Conservation (phyloP, 2,888 invertebrate genomes). For the Ophion costatus region DNA sequence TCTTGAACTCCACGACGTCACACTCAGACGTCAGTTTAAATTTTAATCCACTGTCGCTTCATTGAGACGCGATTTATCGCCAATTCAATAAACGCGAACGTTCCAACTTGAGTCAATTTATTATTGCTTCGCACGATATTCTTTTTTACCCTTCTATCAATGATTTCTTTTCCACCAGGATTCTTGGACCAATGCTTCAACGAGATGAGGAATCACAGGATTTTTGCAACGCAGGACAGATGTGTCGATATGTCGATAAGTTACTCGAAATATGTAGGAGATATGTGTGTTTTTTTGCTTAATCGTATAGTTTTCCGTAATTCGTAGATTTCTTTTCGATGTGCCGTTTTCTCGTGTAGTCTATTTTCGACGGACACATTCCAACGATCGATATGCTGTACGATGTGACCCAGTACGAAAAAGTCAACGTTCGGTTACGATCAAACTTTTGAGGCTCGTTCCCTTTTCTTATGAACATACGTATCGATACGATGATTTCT, state of each 20-base stretch:
- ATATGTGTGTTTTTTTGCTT: constrained; percentile 26
- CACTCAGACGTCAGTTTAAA: not conserved
- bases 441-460: constrained; percentile 34
- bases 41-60: not conserved
- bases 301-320: constrained; percentile 11
- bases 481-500: not conserved
- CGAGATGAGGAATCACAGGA: constrained; percentile 40
- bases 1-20: constrained; percentile 19
- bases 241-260: constrained; percentile 18
- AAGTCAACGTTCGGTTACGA: constrained; percentile 35
- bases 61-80: not conserved
- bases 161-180: not conserved
- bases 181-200: constrained; percentile 27
- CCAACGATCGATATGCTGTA: constrained; percentile 53
- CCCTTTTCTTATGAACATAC: not conserved
- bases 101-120: not conserved
- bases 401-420: constrained; percentile 27
- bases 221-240: not conserved
- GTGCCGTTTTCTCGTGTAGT: not conserved
- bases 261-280: constrained; percentile 23
- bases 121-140: not conserved
- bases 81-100: not conserved
- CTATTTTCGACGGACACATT: constrained; percentile 20
- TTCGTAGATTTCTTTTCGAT: constrained; percentile 12
- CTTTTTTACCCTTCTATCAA: not conserved